Evolutionary conservation across 2,888 invertebrate species (phyloP).

Genomic region (Noctua janthe): DNA sequence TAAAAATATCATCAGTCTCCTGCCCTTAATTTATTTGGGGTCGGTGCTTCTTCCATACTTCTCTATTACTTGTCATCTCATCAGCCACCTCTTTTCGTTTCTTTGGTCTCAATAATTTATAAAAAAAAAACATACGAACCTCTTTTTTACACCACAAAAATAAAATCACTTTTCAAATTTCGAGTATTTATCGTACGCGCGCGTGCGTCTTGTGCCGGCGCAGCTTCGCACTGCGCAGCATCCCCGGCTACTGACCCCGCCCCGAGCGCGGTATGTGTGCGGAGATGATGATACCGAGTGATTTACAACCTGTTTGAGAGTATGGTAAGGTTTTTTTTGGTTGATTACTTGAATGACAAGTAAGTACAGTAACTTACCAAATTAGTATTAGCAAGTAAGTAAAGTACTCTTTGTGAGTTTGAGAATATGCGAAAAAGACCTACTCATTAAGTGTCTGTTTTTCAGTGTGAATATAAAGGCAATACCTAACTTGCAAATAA

Average conservation of each 20-base stretch:
- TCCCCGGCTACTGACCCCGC: constrained; percentile 67
- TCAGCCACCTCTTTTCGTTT: not conserved
- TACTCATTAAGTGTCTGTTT: not conserved
- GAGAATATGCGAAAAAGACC: not conserved
- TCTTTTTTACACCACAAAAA: constrained; percentile 46
- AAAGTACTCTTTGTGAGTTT: not conserved
- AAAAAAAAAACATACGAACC: constrained; percentile 52
- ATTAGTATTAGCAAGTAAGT: not conserved
- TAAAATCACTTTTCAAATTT: constrained; percentile 38
- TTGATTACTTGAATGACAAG: not conserved
- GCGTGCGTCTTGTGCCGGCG: constrained; percentile 67
- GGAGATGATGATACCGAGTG: constrained; percentile 55
- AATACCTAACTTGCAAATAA: no score
- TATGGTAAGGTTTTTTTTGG: not conserved
- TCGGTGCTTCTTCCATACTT: not conserved
- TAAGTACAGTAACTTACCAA: not conserved
- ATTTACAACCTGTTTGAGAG: constrained; percentile 25
- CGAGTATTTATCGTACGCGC: constrained; percentile 38
- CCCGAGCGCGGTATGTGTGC: constrained; percentile 28
- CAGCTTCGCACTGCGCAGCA: constrained; percentile 67
- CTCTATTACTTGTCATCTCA: not conserved
- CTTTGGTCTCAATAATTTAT: not conserved
- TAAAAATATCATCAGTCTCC: not conserved
- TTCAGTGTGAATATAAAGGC: not conserved
- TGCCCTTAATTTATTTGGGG: not conserved